Evolutionary conservation across 2,888 invertebrate genomes (phyloP), one percentile per base, ranked within the genome.

Genomic region (Isotomurus palustris): DNA sequence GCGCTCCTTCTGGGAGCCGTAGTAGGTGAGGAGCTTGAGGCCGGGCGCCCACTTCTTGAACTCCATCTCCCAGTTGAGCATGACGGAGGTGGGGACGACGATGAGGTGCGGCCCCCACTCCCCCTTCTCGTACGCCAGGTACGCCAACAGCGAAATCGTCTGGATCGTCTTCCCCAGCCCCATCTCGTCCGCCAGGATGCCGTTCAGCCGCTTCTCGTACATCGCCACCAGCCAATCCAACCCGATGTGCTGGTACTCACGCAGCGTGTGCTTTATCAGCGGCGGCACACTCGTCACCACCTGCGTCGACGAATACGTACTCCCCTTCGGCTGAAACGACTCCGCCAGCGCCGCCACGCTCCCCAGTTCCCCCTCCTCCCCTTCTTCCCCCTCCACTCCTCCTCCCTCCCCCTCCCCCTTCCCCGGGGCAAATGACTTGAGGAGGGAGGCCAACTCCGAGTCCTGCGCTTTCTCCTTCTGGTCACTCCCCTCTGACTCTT

Each of bases 61-160:
- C 78, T 99, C 99, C 91, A 97, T 93, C 80, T 99, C 99, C 99
- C 99, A 99, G 79, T 99, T 99, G 62, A 99, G 82, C 88, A 99
- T 95, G 50, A 99, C 97, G 68, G 96, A 96, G 17, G 99, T 99
- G 59, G 99, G 99, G 68, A 99, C 99, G 64, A 99, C 90, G 69
- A 99, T 94, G 24, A 99, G 81, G 82, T 99, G 99, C 53, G 99
- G 99, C 29, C 99, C 99, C 99, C 99, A 99, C 74, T 92, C 87
- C 68, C 81, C 83, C 73, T 86, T 86, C 73, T 91, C 92, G 72
- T 91, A 90, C 22, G 96, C 96, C 69, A 96, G 79, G 79, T 96
- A 94, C 24, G 94, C 92, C 63, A 96, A 78, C 67, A 96, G 80
- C 8, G 95, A 90, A 72, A 96, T 95, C 0, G 94, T 96, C 80